Evolutionary conservation across 2,113 vertebrate genomes (phyloP).

Genomic region (Acrocephalus kingi): DNA sequence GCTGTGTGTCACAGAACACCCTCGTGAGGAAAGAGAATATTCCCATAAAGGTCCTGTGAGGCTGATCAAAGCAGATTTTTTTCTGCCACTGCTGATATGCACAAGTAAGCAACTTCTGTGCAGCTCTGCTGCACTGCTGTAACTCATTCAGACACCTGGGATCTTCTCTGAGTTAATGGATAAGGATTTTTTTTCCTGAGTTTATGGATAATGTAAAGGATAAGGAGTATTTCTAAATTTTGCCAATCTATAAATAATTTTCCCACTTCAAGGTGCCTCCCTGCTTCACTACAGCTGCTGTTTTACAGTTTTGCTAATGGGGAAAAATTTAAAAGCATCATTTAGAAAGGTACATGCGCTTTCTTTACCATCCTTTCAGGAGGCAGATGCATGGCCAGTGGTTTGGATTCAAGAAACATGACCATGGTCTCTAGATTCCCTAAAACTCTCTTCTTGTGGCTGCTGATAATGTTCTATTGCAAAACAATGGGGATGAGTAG

Average conservation of each 20-base stretch:
- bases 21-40: not conserved
- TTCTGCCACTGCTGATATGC: not conserved
- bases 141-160: not conserved
- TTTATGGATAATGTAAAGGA: not conserved
- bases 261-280: not conserved
- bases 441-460: not conserved
- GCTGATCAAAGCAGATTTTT: slow-evolving; percentile 15
- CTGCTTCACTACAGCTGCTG: not conserved
- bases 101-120: not conserved
- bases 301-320: not conserved
- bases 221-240: not conserved
- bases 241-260: not conserved
- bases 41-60: not conserved
- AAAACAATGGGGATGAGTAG: not conserved
- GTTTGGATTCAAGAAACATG: not conserved
- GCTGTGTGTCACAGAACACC: not conserved
- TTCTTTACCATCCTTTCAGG: not conserved
- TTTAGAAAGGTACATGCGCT: not conserved
- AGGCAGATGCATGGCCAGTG: not conserved
- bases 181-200: not conserved
- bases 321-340: not conserved
- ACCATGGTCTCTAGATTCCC: not conserved
- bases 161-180: not conserved
- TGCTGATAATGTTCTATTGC: not conserved
- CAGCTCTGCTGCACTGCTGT: not conserved